These are phyloP conservation scores for Stratiolaelaps scimitus DNA, from an alignment of 1,140 invertebrate genomes.

Conservation along the genomic window DNA sequence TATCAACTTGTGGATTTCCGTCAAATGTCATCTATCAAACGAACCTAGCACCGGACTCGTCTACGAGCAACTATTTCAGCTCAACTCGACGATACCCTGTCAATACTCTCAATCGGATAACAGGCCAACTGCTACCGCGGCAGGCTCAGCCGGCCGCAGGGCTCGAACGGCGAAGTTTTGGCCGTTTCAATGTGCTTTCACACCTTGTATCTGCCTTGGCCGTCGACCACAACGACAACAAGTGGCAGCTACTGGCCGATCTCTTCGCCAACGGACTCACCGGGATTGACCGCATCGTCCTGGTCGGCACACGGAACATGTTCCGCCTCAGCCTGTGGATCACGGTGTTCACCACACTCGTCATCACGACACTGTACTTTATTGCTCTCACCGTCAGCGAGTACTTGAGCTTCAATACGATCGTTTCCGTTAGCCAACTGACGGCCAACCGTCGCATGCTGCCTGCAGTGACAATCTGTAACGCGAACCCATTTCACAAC, in stretches of 20 bases:
- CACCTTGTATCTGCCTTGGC: not conserved
- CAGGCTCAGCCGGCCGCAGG: not conserved
- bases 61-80: too few species aligned
- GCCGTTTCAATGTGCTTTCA: not conserved
- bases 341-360: not conserved
- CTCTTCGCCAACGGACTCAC: not conserved
- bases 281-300: conserved; percentile 4
- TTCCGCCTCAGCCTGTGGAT: not conserved
- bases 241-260: not conserved
- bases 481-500: not conserved
- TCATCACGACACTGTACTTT: not conserved
- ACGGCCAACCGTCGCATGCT: not conserved
- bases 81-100: too few species aligned
- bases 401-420: not conserved
- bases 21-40: too few species aligned
- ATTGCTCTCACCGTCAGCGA: not conserved
- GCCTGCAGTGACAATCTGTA: conserved; percentile 1
- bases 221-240: conserved; percentile 6
- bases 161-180: not conserved
- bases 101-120: too few species aligned
- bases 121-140: too few species aligned
- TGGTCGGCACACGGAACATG: not conserved
- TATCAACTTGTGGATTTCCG: too few species aligned
- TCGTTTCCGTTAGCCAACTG: conserved; percentile 4
- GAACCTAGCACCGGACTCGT: too few species aligned